A percentile compares a stretch with the other conserved stretches of the same genome.
Evolutionary conservation across 2,113 vertebrate genomes (phyloP).

Genomic region (Sander lucioperca): DNA sequence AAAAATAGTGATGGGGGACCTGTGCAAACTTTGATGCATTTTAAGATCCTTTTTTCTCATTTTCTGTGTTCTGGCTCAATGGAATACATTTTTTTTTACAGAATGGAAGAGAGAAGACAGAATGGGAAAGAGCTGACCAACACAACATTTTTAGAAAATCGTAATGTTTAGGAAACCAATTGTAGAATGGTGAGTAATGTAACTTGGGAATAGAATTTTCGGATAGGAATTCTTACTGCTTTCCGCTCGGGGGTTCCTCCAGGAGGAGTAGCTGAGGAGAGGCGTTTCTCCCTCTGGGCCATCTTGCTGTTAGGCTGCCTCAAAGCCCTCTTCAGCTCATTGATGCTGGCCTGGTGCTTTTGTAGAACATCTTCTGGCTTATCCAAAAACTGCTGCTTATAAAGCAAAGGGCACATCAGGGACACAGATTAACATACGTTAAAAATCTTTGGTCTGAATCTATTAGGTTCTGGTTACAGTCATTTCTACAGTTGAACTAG

Average conservation of each 20-base stretch:
- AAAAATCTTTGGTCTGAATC: not conserved
- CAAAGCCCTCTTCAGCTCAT: conserved; percentile 97
- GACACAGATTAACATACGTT: not conserved
- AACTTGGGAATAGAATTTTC: not conserved
- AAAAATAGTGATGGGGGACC: not conserved
- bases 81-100: not conserved
- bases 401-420: conserved; percentile 36
- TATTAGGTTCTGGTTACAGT: not conserved
- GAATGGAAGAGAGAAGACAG: not conserved
- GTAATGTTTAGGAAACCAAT: not conserved
- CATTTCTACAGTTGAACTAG: not conserved
- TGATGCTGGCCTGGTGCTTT: conserved; percentile 99
- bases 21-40: not conserved
- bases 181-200: not conserved
- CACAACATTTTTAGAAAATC: not conserved
- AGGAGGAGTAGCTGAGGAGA: conserved; percentile 89
- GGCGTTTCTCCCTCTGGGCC: conserved; percentile 91
- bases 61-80: conserved; percentile 5
- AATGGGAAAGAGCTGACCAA: not conserved
- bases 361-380: conserved; percentile 97
- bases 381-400: conserved; percentile 91
- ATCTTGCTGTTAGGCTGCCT: conserved; percentile 99
- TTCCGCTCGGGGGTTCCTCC: conserved; percentile 93
- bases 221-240: conserved; percentile 74
- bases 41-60: not conserved